These are phyloP conservation scores for Podargus strigoides DNA, from an alignment of 2,797 vertebrate species.

Conservation along the genomic window DNA sequence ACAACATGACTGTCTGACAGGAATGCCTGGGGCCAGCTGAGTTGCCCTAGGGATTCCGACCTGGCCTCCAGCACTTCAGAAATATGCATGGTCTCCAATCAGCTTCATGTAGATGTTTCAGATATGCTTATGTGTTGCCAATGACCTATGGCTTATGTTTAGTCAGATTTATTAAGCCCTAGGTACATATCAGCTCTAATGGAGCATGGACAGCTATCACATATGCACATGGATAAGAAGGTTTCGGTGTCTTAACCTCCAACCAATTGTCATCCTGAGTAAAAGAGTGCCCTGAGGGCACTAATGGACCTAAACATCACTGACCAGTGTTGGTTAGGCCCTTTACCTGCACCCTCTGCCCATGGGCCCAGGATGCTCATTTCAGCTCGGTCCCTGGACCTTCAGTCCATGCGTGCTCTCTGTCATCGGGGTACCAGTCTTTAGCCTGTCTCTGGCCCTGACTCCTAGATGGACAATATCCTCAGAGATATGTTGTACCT, in stretches of 20 bases:
- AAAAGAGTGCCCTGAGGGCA: no score
- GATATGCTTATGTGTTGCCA: not conserved
- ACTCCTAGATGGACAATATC: not conserved
- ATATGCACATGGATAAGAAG: not conserved
- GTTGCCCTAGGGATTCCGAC: not conserved
- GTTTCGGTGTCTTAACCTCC: not conserved
- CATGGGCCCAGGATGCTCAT: not conserved
- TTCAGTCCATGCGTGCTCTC: not conserved
- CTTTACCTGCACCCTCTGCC: not conserved
- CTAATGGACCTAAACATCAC: not conserved
- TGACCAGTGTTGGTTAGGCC: rapidly evolving
- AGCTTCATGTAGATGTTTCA: not conserved
- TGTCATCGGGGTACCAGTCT: rapidly evolving
- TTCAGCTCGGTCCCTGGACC: not conserved
- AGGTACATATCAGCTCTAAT: not conserved
- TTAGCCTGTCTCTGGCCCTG: not conserved
- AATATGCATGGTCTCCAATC: not conserved
- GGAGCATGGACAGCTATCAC: not conserved
- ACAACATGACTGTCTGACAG: not conserved
- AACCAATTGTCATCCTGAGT: not conserved
- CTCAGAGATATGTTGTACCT: not conserved
- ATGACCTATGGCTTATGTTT: not conserved
- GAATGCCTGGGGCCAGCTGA: not conserved
- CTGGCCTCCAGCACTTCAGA: not conserved
- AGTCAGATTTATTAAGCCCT: not conserved